These are phyloP conservation scores for Scaptomyza hsui DNA, from an alignment of 1,140 invertebrate species.

Conservation along the genomic window DNA sequence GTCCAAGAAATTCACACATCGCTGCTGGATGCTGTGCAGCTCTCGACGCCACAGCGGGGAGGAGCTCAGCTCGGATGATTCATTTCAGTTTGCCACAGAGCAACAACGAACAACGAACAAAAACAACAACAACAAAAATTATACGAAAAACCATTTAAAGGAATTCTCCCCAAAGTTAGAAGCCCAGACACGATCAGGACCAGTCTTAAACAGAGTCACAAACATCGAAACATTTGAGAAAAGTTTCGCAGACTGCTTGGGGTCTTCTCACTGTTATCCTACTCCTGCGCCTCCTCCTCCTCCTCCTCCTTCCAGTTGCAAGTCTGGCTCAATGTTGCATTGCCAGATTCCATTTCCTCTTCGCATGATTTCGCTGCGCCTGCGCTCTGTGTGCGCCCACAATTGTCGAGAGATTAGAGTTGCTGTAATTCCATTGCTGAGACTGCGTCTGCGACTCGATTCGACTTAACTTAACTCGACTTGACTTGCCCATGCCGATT, in stretches of 20 bases:
- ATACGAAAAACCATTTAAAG: conserved; percentile 77
- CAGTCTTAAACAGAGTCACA: conserved; percentile 27
- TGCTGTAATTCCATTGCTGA: conserved; percentile 73
- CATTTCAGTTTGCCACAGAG: conserved; percentile 56
- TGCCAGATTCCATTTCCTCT: conserved; percentile 73
- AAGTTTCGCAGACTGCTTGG: conserved; percentile 79
- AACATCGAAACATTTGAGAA: conserved; percentile 22
- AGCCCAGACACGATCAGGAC: conserved; percentile 67
- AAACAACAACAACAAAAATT: conserved; percentile 42
- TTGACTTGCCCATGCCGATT: conserved; percentile 10
- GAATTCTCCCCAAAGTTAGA: conserved; percentile 75
- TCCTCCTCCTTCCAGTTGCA: conserved; percentile 2
- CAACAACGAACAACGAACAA: conserved; percentile 26
- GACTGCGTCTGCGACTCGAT: background rate
- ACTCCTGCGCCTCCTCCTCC: background rate
- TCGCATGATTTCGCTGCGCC: conserved; percentile 66
- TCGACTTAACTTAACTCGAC: conserved; percentile 1
- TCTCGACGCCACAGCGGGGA: conserved; percentile 80
- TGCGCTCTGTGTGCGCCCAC: conserved; percentile 71
- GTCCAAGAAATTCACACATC: conserved; percentile 75
- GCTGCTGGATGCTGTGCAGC: conserved; percentile 42
- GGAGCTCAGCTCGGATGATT: conserved; percentile 73
- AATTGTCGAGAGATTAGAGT: conserved; percentile 82
- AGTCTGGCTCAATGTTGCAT: conserved; percentile 56
- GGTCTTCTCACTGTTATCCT: conserved; percentile 49